Percentiles rank a stretch among this genome's conserved stretches.
phyloP scores from a whole-genome alignment of 2,113 vertebrate genomes.

The Pedetes capensis region DNA sequence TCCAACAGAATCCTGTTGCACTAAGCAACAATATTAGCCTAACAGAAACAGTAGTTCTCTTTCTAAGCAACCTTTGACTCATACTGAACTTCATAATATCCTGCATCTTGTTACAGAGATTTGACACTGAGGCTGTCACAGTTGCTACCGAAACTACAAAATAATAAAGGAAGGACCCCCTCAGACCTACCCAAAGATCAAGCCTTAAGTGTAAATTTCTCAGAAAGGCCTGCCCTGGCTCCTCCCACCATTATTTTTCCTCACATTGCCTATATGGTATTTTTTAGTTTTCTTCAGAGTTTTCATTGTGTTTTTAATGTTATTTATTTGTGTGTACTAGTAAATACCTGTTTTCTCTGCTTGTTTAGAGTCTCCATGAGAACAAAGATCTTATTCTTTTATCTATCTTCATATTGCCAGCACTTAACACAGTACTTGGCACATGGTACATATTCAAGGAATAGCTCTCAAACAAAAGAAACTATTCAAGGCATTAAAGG shows the following conservation, averaged over 20 bases:
- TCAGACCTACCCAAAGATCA: background rate
- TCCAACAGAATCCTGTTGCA: conserved; percentile 30
- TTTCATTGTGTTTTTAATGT: background rate
- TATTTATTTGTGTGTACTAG: background rate
- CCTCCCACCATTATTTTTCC: background rate
- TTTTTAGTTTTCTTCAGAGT: background rate
- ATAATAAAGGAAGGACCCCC: background rate
- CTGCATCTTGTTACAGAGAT: background rate
- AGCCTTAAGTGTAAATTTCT: background rate
- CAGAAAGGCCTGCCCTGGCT: background rate
- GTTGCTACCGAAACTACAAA: background rate
- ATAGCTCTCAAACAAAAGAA: background rate
- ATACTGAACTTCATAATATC: background rate
- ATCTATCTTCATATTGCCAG: background rate
- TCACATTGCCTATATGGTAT: background rate
- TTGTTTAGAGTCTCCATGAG: background rate
- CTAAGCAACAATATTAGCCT: conserved; percentile 46
- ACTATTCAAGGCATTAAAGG: background rate
- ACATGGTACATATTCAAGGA: background rate
- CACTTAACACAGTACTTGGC: background rate
- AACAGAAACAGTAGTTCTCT: conserved; percentile 33
- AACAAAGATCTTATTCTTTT: background rate
- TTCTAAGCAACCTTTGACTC: conserved; percentile 57
- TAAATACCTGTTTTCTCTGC: background rate
- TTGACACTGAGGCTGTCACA: background rate